These are phyloP conservation scores for Pseudoips prasinana DNA, from an alignment of 2,888 invertebrate genomes.

Conservation along the genomic window DNA sequence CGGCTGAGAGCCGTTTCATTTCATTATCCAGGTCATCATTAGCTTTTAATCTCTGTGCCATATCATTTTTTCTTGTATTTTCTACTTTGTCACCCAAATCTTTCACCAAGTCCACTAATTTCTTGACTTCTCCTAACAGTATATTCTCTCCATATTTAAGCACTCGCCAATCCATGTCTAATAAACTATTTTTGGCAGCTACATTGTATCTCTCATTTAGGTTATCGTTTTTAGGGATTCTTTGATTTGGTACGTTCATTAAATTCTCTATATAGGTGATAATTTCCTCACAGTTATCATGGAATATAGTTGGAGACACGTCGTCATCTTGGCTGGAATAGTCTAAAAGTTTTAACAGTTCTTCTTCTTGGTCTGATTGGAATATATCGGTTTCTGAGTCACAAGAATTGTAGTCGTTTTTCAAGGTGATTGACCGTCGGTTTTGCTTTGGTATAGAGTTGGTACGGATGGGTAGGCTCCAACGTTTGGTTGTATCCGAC, in stretches of 20 bases:
- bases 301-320: conserved; percentile 69
- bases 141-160: conserved; percentile 76
- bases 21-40: conserved; percentile 66
- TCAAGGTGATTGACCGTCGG: conserved; percentile 48
- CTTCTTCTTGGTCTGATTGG: conserved; percentile 90
- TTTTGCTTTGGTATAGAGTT: conserved; percentile 51
- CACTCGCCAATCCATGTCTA: conserved; percentile 76
- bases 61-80: conserved; percentile 51
- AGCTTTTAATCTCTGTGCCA: conserved; percentile 49
- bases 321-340: conserved; percentile 85
- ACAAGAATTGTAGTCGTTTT: conserved; percentile 61
- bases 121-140: conserved; percentile 68
- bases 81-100: conserved; percentile 52
- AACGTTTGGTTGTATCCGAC: conserved; percentile 66
- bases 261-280: conserved; percentile 64
- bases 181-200: conserved; percentile 62
- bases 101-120: conserved; percentile 60
- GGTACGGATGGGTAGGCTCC: conserved; percentile 70
- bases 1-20: conserved; percentile 71
- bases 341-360: conserved; percentile 87
- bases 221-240: conserved; percentile 49
- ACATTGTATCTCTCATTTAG: conserved; percentile 64
- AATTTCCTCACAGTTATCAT: conserved; percentile 71
- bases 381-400: conserved; percentile 89
- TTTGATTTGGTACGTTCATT: conserved; percentile 46